Conservation (phyloP, 1,140 invertebrate species). For the Sminthurides bifidus region DNA sequence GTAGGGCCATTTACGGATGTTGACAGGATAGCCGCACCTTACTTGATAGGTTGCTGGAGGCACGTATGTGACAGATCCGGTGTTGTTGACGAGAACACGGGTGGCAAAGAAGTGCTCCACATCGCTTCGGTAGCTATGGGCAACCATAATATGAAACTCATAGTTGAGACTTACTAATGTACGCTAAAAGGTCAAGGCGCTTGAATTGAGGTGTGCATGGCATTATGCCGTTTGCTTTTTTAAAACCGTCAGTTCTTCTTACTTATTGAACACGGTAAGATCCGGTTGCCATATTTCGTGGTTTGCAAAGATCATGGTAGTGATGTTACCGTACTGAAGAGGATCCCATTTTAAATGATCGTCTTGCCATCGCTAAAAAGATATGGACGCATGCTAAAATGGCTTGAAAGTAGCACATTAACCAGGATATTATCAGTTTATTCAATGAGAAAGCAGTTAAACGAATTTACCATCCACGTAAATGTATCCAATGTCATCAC, state of each 20-base stretch:
- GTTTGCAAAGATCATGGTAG: constrained; percentile 35
- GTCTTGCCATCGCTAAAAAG: constrained; percentile 34
- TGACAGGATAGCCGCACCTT: constrained; percentile 19
- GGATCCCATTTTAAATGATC: constrained; percentile 38
- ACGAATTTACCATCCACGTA: constrained; percentile 23
- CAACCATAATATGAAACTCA: background rate
- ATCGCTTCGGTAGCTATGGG: constrained; percentile 25
- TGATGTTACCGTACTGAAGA: constrained; percentile 35
- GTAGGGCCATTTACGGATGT: constrained; percentile 30
- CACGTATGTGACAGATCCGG: constrained; percentile 22
- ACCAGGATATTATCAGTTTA: background rate
- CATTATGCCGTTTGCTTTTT: background rate
- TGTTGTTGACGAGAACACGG: constrained; percentile 11
- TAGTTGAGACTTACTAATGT: background rate
- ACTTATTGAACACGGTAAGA: constrained; percentile 40
- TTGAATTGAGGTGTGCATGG: background rate
- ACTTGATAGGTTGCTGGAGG: constrained; percentile 28
- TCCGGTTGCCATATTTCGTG: constrained; percentile 39
- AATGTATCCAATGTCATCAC: constrained; percentile 24
- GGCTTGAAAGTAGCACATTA: background rate
- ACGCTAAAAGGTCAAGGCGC: background rate
- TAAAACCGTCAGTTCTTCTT: constrained; percentile 9
- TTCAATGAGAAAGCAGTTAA: background rate
- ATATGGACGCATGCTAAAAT: background rate
- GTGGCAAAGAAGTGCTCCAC: constrained; percentile 32